These are phyloP conservation scores for Aplodontia rufa DNA, from an alignment of 2,113 vertebrate species.

Conservation along the genomic window DNA sequence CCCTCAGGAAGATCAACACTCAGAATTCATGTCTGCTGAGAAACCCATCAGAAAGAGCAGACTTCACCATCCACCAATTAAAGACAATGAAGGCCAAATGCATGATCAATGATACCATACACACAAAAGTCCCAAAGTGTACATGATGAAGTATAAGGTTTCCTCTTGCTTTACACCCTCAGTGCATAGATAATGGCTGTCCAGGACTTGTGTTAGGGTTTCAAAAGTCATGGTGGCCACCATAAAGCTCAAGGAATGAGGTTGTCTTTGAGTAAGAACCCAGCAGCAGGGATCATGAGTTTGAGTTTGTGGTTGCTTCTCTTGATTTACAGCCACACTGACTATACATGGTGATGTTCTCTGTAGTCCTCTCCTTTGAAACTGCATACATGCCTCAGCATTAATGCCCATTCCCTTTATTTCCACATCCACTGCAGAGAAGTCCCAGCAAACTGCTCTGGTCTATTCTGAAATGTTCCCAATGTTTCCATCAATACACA, in stretches of 20 bases:
- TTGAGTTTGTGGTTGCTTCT: background rate
- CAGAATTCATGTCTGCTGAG: background rate
- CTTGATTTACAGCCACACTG: background rate
- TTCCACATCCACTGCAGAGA: background rate
- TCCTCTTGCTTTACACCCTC: fast-evolving
- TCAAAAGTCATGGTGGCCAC: background rate
- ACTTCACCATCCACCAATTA: background rate
- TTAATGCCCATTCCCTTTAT: background rate
- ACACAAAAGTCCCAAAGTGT: fast-evolving
- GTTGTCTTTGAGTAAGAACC: background rate
- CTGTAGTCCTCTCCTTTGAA: background rate
- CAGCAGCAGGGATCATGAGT: fast-evolving
- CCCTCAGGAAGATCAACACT: too few species aligned
- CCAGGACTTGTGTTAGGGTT: background rate
- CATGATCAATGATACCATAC: fast-evolving
- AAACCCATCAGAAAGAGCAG: background rate
- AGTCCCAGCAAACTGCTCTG: background rate
- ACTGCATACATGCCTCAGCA: too few species aligned
- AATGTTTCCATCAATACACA: background rate
- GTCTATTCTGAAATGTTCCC: background rate
- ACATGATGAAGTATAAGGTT: background rate
- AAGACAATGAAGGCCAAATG: background rate
- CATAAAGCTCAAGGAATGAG: background rate
- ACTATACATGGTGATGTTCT: fast-evolving
- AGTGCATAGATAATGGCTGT: background rate